Base-by-base conservation (phyloP, 2,113 vertebrate species). In the Ginglymostoma cirratum region DNA sequence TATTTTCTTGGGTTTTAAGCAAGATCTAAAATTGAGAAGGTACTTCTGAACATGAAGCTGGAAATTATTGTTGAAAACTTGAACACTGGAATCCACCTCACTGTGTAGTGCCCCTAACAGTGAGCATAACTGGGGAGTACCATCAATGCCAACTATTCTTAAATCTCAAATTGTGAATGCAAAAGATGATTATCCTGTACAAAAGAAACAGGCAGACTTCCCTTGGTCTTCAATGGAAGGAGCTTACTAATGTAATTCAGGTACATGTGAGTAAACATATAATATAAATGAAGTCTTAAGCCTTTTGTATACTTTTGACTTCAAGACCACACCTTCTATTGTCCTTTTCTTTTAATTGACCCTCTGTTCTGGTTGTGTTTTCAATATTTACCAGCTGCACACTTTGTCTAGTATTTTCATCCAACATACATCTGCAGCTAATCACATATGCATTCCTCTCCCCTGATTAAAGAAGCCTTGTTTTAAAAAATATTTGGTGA, bases 391-490 rank as follows among this genome's bases (percentile, higher is more conserved):
- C 8, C 66, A 94, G 92, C n/a, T 70, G 65, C 93, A 27, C 69
- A 48, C 5, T 45, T 38, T 52, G 23, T 24, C 48, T 30, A 94
- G 4, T 38, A 17, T 42, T 95, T 72, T 5, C 69, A 72, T 3
- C 67, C 67, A 48, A 52, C 45, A 95, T 72, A 95, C 10, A 34
- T 24, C 45, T 52, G 94, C 3, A 30, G 15, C 24, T 30, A 95
- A 72, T 95, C 42, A 34, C 69, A 30, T 34, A 52, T 70, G 42
- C 94, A 95, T 95, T 95, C 67, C 94, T 72, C 38, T 95, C 70
- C 2, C 66, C 34, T 52, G 94, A 95, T 52, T 52, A 72, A 48
- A 76, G 38, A 34, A 52, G 69, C 42, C 42, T 72, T 52, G 15
- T 52, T 52, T 95, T 48, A 69, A 95, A 14, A n/a, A 67, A n/a